Evolutionary conservation across 2,888 invertebrate genomes (phyloP).

Genomic region (Boloria euphrosyne): DNA sequence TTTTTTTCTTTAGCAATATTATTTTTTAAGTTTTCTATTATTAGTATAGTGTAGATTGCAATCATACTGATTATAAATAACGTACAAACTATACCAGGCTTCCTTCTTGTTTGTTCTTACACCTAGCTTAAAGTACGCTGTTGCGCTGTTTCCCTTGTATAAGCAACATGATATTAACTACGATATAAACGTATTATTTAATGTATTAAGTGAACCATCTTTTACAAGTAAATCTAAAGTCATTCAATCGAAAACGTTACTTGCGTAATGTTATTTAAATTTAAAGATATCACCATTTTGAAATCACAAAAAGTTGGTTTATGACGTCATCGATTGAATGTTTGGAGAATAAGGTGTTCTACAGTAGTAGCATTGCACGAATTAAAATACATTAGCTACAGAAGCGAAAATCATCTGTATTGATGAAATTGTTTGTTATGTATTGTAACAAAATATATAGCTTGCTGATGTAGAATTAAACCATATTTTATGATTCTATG

Average conservation of each 20-base stretch:
- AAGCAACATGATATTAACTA: constrained; percentile 11
- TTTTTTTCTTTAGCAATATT: no score
- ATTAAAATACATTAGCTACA: neutral
- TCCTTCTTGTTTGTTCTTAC: constrained; percentile 14
- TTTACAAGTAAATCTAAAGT: constrained; percentile 5
- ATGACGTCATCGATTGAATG: neutral
- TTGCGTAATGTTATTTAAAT: neutral
- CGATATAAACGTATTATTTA: neutral
- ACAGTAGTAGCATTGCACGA: neutral
- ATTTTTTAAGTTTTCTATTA: no score
- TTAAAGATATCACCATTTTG: no score
- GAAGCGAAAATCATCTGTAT: constrained; percentile 1
- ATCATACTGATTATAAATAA: constrained; percentile 4
- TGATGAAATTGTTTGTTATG: neutral
- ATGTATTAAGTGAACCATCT: neutral
- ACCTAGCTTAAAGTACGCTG: constrained; percentile 19
- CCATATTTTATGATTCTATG: no score
- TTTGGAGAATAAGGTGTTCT: neutral
- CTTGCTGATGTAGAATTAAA: no score
- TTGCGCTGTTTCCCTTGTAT: constrained; percentile 29
- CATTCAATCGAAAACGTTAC: neutral
- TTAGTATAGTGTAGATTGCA: neutral
- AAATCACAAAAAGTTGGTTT: no score
- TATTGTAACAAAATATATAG: no score
- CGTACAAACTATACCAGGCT: constrained; percentile 9